Percentiles rank a stretch among this genome's conserved stretches.
phyloP scores from a whole-genome alignment of 2,888 invertebrate species.

The Drosophila nigricruria region DNA sequence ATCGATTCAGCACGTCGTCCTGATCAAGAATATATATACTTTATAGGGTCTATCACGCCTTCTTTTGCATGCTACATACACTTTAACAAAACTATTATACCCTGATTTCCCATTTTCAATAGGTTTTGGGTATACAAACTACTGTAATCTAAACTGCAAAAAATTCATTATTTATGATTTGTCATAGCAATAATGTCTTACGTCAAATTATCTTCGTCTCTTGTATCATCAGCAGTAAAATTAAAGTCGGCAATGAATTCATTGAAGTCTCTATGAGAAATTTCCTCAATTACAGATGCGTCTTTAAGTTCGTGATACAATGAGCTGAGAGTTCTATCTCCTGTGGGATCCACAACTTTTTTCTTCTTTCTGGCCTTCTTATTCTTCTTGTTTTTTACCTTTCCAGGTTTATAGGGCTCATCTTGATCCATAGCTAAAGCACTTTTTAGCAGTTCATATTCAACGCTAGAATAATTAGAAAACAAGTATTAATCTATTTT shows the following conservation, averaged over 20 bases:
- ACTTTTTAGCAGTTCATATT: slow-evolving; percentile 84
- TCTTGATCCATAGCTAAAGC: slow-evolving; percentile 84
- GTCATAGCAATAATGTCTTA: slow-evolving; percentile 36
- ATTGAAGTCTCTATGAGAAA: slow-evolving; percentile 86
- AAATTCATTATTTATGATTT: too few species aligned
- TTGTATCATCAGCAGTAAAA: slow-evolving; percentile 86
- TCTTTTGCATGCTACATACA: too few species aligned
- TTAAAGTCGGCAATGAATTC: slow-evolving; percentile 89
- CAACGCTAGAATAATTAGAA: slow-evolving; percentile 69
- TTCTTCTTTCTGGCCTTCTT: slow-evolving; percentile 85
- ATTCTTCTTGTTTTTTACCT: slow-evolving; percentile 62
- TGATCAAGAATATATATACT: too few species aligned
- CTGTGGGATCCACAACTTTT: slow-evolving; percentile 87
- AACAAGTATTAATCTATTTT: background rate
- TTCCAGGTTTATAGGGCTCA: slow-evolving; percentile 73
- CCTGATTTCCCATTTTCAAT: too few species aligned
- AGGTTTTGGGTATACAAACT: background rate
- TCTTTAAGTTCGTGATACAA: slow-evolving; percentile 88
- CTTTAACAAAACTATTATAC: too few species aligned
- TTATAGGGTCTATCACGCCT: too few species aligned
- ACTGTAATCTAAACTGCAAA: background rate
- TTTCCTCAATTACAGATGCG: slow-evolving; percentile 87
- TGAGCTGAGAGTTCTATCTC: slow-evolving; percentile 87
- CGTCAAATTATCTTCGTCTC: slow-evolving; percentile 73
- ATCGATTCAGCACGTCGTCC: too few species aligned